Evolutionary conservation across 2,113 vertebrate genomes (phyloP).

Genomic region (Cercopithecus mona): DNA sequence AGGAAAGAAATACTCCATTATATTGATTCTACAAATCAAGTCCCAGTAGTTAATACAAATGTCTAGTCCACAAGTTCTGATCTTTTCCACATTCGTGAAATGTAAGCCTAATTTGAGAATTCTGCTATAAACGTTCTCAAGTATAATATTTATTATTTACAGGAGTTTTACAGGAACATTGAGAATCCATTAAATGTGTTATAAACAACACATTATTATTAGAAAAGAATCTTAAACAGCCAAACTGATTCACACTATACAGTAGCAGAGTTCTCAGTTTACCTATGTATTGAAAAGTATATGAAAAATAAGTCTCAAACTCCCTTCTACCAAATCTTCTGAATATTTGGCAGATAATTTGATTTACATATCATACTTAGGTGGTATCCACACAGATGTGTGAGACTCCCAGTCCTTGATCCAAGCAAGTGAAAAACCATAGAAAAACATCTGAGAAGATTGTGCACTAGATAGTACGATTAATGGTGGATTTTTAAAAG

Average conservation of each 20-base stretch:
- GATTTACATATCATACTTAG: not conserved
- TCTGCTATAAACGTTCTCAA: slow-evolving; percentile 28
- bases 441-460: not conserved
- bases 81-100: slow-evolving; percentile 19
- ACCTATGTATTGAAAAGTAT: not conserved
- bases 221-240: slow-evolving; percentile 32
- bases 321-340: not conserved
- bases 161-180: slow-evolving; percentile 40
- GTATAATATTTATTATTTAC: slow-evolving; percentile 46
- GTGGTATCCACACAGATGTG: not conserved
- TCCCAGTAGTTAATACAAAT: not conserved
- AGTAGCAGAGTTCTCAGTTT: slow-evolving; percentile 1
- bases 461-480: not conserved
- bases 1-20: not conserved
- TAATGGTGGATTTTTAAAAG: not conserved
- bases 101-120: slow-evolving; percentile 13
- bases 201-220: slow-evolving; percentile 25
- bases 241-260: not conserved
- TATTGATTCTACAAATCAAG: not conserved
- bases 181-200: slow-evolving; percentile 42
- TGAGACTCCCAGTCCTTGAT: not conserved
- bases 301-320: not conserved
- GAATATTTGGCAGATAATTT: not conserved
- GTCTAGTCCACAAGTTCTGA: not conserved
- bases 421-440: not conserved